Evolutionary conservation across 2,797 vertebrate species (phyloP).

Genomic region (Ficedula albicollis): DNA sequence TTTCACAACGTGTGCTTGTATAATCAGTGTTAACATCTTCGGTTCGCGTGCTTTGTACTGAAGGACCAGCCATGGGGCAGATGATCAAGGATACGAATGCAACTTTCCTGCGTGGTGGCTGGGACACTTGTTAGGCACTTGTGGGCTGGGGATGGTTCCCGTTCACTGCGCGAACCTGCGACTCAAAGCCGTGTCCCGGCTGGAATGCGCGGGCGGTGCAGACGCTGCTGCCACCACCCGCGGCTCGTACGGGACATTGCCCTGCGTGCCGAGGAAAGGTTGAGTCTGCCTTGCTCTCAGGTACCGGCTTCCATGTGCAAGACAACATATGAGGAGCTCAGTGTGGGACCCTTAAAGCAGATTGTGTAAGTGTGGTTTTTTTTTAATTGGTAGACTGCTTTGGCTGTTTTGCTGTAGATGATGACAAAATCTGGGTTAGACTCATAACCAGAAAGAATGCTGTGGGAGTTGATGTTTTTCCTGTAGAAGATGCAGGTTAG

Average conservation of each 20-base stretch:
- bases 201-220: not conserved
- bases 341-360: not conserved
- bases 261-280: not conserved
- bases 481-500: not conserved
- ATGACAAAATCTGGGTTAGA: not conserved
- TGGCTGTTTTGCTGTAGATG: not conserved
- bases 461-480: not conserved
- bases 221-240: not conserved
- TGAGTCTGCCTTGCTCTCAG: not conserved
- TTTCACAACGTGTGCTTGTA: not conserved
- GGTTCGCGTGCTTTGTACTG: not conserved
- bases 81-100: not conserved
- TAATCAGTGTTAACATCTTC: not conserved
- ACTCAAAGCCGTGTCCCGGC: not conserved
- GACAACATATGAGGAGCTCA: not conserved
- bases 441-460: not conserved
- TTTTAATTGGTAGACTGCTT: not conserved
- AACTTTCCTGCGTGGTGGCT: rapidly evolving
- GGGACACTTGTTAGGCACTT: not conserved
- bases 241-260: not conserved
- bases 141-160: not conserved
- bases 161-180: not conserved
- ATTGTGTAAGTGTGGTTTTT: not conserved
- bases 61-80: not conserved
- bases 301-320: not conserved